Evolutionary conservation across 2,113 vertebrate genomes (phyloP).

Genomic region (Cephalophus harveyi): DNA sequence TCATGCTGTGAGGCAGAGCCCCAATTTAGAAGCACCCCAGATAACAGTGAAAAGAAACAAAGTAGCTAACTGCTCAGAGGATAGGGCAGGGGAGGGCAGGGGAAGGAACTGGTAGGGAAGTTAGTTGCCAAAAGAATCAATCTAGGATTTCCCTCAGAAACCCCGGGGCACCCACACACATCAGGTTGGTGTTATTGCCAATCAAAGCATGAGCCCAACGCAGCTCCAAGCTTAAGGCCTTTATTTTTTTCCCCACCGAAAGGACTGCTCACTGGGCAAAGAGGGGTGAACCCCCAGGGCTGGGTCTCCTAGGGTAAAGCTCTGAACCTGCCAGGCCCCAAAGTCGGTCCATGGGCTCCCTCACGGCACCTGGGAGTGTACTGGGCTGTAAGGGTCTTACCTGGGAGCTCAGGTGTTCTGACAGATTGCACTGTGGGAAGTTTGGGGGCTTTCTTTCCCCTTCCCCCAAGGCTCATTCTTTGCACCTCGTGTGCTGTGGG

Average conservation of each 20-base stretch:
- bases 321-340: background rate
- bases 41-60: background rate
- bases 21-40: background rate
- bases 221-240: background rate
- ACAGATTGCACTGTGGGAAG: background rate
- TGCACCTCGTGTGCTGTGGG: background rate
- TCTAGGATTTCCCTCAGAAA: background rate
- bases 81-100: background rate
- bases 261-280: background rate
- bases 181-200: fast-evolving
- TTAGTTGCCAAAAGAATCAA: background rate
- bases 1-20: background rate
- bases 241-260: background rate
- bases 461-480: fast-evolving
- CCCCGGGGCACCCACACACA: background rate
- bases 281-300: background rate
- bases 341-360: background rate
- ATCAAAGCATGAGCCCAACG: background rate
- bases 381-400: background rate
- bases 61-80: background rate
- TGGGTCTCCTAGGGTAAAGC: background rate
- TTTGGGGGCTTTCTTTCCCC: background rate
- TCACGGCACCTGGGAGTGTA: fast-evolving
- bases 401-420: background rate
- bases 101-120: background rate